Evolutionary conservation across 2,797 vertebrate species (phyloP).

Genomic region (Danionella dracula): DNA sequence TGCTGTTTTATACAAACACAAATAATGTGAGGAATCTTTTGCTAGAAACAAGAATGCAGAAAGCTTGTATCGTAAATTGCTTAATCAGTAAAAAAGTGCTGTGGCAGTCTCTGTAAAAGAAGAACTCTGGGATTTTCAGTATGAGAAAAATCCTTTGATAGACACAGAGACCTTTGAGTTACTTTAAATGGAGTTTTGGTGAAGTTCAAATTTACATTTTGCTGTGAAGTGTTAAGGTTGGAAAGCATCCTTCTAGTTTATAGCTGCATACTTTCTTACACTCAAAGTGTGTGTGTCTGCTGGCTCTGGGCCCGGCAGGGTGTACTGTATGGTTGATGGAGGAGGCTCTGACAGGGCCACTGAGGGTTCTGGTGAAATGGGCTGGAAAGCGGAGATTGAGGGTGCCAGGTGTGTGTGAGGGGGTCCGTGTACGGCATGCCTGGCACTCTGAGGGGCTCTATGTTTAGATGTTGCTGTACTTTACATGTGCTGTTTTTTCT

Average conservation of each 20-base stretch:
- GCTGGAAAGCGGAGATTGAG: slow-evolving; percentile 60
- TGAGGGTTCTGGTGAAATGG: slow-evolving; percentile 39
- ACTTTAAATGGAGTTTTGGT: not conserved
- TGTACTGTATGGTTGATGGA: slow-evolving; percentile 55
- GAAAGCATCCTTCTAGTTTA: not conserved
- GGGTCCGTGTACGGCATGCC: slow-evolving; percentile 56
- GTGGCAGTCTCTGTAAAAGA: not conserved
- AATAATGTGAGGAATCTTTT: not conserved
- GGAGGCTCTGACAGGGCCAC: slow-evolving; percentile 59
- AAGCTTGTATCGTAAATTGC: too few relatives aligned
- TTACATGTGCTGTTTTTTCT: slow-evolving; percentile 68
- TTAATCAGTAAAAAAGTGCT: not conserved
- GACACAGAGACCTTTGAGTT: not conserved
- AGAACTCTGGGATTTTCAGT: not conserved
- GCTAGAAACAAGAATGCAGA: not conserved
- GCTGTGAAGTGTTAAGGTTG: not conserved
- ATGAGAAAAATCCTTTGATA: not conserved
- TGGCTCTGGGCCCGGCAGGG: slow-evolving; percentile 43
- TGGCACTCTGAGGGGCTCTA: slow-evolving; percentile 61
- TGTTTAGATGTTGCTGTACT: slow-evolving; percentile 69
- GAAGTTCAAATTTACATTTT: not conserved
- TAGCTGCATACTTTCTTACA: not conserved
- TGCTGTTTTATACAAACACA: too few relatives aligned
- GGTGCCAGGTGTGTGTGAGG: slow-evolving; percentile 59
- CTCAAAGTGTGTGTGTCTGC: slow-evolving; percentile 34